These are phyloP conservation scores for Nothocercus nigrocapillus DNA, from an alignment of 2,113 vertebrate species.

Conservation along the genomic window DNA sequence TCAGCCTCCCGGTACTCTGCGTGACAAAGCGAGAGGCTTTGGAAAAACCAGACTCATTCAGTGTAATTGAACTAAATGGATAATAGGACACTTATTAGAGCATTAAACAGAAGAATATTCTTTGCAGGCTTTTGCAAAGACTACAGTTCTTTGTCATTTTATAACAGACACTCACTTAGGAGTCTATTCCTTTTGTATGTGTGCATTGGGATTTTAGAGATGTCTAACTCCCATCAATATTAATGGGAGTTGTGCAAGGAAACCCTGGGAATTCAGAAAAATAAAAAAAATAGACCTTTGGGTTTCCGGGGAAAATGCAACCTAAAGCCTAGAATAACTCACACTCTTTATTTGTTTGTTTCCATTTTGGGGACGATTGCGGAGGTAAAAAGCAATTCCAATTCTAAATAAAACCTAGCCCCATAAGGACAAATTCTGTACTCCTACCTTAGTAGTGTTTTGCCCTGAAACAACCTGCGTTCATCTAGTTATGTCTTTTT, in stretches of 20 bases:
- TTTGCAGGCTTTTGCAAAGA: constrained; percentile 35
- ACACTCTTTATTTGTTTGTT: not conserved
- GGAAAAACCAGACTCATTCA: constrained; percentile 58
- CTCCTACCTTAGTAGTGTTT: not conserved
- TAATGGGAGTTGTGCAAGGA: constrained; percentile 34
- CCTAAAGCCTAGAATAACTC: not conserved
- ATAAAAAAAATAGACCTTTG: not conserved
- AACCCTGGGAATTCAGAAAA: constrained; percentile 34
- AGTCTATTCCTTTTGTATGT: constrained; percentile 34
- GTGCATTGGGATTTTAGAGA: constrained; percentile 31
- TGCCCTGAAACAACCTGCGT: not conserved
- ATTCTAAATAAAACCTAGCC: not conserved
- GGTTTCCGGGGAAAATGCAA: not conserved
- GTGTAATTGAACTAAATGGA: constrained; percentile 68
- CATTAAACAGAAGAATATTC: constrained; percentile 63
- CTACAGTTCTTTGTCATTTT: constrained; percentile 61
- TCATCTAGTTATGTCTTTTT: not conserved
- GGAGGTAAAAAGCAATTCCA: not conserved
- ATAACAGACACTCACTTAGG: constrained; percentile 56
- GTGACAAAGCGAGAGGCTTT: constrained; percentile 61
- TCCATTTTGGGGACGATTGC: not conserved
- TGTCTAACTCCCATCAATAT: constrained; percentile 39
- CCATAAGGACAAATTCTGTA: not conserved
- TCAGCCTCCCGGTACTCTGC: constrained; percentile 21
- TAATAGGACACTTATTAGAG: constrained; percentile 66